These are phyloP conservation scores for Lucilia cuprina DNA, from an alignment of 1,140 invertebrate genomes.

Conservation along the genomic window DNA sequence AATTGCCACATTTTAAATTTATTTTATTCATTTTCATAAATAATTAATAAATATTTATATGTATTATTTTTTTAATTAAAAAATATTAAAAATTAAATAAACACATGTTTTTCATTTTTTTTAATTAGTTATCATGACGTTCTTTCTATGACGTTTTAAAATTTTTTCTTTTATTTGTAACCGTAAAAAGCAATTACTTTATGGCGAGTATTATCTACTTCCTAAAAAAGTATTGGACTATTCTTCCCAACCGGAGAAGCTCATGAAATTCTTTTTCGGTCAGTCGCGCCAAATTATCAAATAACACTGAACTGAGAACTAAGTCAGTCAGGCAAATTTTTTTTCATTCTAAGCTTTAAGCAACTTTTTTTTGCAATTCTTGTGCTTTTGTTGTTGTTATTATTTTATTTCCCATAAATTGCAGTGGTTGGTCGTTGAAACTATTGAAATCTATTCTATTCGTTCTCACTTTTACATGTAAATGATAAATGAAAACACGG, in stretches of 20 bases:
- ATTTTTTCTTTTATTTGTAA: too few relatives aligned
- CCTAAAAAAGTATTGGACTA: neutral
- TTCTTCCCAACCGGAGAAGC: neutral
- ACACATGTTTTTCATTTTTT: too few relatives aligned
- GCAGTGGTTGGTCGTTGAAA: neutral
- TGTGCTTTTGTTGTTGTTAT: neutral
- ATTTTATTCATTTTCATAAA: too few relatives aligned
- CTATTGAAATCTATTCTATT: neutral
- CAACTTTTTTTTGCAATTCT: neutral
- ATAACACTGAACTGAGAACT: slow-evolving; percentile 23
- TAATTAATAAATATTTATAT: too few relatives aligned
- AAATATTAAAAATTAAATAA: too few relatives aligned
- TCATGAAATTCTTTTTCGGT: neutral
- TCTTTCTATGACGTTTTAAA: too few relatives aligned
- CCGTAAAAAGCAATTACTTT: too few relatives aligned
- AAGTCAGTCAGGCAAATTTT: neutral
- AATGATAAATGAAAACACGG: neutral
- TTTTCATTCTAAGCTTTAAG: slow-evolving; percentile 31
- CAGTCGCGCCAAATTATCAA: slow-evolving; percentile 29
- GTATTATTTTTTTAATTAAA: too few relatives aligned
- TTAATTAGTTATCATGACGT: too few relatives aligned
- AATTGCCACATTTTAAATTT: too few relatives aligned
- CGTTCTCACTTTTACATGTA: neutral
- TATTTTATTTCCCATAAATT: neutral
- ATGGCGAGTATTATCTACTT: too few relatives aligned